phyloP scores from a whole-genome alignment of 2,113 vertebrate genomes.

The Salminus brasiliensis region DNA sequence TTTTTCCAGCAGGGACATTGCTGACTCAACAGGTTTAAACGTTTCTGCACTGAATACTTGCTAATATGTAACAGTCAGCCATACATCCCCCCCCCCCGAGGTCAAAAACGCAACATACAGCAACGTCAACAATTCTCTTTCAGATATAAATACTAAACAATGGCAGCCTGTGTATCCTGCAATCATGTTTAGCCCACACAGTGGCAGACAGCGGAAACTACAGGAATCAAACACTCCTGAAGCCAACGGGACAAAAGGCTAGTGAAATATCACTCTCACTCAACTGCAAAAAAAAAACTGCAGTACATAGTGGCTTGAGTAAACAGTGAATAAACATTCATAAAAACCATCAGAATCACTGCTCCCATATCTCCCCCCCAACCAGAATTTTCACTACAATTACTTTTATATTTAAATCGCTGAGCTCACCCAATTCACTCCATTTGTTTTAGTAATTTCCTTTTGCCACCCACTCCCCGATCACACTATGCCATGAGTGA shows the following conservation, averaged over 20 bases:
- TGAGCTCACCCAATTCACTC: too few species aligned
- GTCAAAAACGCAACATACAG: constrained; percentile 23
- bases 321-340: neutral
- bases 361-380: too few species aligned
- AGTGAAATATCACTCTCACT: neutral
- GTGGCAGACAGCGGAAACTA: constrained; percentile 13
- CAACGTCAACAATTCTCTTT: constrained; percentile 31
- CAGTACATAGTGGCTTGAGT: neutral
- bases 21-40: constrained; percentile 21
- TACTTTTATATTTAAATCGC: too few species aligned
- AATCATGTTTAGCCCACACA: constrained; percentile 22
- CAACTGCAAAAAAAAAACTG: neutral
- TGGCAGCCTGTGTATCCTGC: constrained; percentile 11
- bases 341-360: too few species aligned
- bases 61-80: constrained; percentile 28
- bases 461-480: too few species aligned
- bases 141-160: constrained; percentile 37
- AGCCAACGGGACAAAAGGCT: neutral
- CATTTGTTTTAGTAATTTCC: too few species aligned
- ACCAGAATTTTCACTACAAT: too few species aligned
- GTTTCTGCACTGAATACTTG: constrained; percentile 5
- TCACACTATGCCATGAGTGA: too few species aligned
- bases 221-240: constrained; percentile 21
- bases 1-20: neutral
- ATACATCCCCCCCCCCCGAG: constrained; percentile 24